These are phyloP conservation scores for Telmatochromis sp. DNA, from an alignment of 2,113 vertebrate genomes.

Conservation along the genomic window DNA sequence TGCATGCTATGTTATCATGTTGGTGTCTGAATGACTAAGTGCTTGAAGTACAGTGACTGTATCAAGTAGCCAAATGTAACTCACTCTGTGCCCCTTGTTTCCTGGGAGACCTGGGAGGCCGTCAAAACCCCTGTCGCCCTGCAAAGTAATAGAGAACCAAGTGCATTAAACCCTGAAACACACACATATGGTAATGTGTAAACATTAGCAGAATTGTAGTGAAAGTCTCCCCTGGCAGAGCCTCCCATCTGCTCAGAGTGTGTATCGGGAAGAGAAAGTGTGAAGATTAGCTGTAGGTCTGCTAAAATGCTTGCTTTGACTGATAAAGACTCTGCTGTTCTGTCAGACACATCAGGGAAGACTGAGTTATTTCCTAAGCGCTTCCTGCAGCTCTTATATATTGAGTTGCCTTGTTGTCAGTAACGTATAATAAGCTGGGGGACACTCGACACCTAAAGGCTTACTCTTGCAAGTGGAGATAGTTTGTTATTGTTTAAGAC, in stretches of 20 bases:
- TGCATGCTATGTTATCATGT: background rate
- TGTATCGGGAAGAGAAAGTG: slow-evolving; percentile 12
- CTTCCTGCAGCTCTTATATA: slow-evolving; percentile 58
- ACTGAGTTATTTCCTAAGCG: slow-evolving; percentile 54
- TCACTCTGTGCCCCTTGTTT: slow-evolving; percentile 79
- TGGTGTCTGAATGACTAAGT: background rate
- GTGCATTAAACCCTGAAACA: slow-evolving; percentile 28
- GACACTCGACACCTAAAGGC: background rate
- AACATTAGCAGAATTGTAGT: slow-evolving; percentile 48
- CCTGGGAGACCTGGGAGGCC: slow-evolving; percentile 87
- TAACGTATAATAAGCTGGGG: slow-evolving; percentile 27
- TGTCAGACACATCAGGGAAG: slow-evolving; percentile 39
- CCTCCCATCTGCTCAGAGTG: slow-evolving; percentile 54
- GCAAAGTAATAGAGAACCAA: slow-evolving; percentile 40
- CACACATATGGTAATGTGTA: slow-evolving; percentile 42
- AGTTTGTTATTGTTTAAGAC: background rate
- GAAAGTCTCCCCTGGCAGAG: slow-evolving; percentile 47
- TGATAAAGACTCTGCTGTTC: slow-evolving; percentile 59
- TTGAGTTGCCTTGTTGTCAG: slow-evolving; percentile 48
- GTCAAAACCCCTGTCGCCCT: slow-evolving; percentile 91
- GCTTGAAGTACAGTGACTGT: background rate
- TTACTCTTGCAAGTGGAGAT: slow-evolving; percentile 12
- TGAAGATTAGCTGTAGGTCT: slow-evolving; percentile 50
- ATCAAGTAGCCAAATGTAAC: slow-evolving; percentile 19
- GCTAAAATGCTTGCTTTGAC: slow-evolving; percentile 53